phyloP scores from a whole-genome alignment of 2,888 invertebrate species.

The Entomobrya proxima region DNA sequence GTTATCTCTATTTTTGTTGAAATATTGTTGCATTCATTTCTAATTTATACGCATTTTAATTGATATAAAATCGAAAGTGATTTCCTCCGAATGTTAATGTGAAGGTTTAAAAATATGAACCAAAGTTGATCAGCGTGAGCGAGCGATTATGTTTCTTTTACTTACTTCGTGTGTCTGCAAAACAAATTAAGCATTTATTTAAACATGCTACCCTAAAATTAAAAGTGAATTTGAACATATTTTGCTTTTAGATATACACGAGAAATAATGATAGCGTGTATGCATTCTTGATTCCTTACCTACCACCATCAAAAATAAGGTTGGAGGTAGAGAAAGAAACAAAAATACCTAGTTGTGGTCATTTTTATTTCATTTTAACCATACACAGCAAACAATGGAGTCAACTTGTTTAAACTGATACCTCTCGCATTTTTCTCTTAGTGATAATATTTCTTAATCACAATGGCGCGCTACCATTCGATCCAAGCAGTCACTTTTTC shows the following conservation, averaged over 20 bases:
- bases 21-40: too few species aligned
- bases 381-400: too few species aligned
- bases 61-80: background rate
- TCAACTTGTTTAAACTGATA: conserved; percentile 13
- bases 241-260: background rate
- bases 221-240: background rate
- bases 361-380: background rate
- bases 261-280: conserved; percentile 4
- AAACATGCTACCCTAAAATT: background rate
- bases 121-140: background rate
- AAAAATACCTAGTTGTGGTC: too few species aligned
- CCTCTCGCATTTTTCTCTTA: background rate
- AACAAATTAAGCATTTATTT: background rate
- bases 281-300: background rate
- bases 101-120: conserved; percentile 2
- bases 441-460: conserved; percentile 43
- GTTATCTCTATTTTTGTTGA: too few species aligned
- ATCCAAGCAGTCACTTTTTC: background rate
- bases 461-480: background rate
- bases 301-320: background rate
- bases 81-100: background rate
- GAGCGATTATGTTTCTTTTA: background rate
- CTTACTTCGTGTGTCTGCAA: background rate
- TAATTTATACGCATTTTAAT: too few species aligned
- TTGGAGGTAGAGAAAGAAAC: too few species aligned